Evolutionary conservation across 2,113 vertebrate species (phyloP).

Genomic region (Orycteropus afer): DNA sequence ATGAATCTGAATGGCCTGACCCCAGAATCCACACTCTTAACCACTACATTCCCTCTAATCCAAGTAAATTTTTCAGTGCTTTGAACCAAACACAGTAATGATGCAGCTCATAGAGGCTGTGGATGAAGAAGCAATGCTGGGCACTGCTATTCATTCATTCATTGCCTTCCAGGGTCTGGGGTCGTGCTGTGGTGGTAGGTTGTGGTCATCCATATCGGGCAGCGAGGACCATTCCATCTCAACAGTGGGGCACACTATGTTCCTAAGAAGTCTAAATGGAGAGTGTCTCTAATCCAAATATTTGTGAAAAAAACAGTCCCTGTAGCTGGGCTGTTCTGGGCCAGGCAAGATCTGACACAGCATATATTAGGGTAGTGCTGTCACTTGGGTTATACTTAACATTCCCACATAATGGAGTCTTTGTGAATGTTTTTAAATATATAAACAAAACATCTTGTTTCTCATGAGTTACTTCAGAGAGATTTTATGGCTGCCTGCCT

Average conservation of each 20-base stretch:
- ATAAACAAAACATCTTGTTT: slow-evolving; percentile 58
- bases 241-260: neutral
- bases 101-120: neutral
- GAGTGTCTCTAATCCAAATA: slow-evolving; percentile 45
- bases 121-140: neutral
- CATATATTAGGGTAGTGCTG: neutral
- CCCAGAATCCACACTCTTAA: slow-evolving; percentile 29
- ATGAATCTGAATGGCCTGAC: neutral
- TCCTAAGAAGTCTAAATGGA: slow-evolving; percentile 30
- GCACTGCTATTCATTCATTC: neutral
- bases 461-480: slow-evolving; percentile 61
- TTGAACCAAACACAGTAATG: neutral
- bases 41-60: slow-evolving; percentile 9
- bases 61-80: slow-evolving; percentile 5
- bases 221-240: neutral
- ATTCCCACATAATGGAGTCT: slow-evolving; percentile 47
- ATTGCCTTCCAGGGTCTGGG: neutral
- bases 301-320: slow-evolving; percentile 30
- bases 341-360: slow-evolving; percentile 18
- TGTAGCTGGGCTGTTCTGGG: neutral
- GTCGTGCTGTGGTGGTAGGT: neutral
- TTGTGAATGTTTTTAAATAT: slow-evolving; percentile 37
- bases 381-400: slow-evolving; percentile 51
- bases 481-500: slow-evolving; percentile 59
- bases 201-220: neutral